Conservation (phyloP, 2,888 invertebrate genomes). For the Brachyptera putata region DNA sequence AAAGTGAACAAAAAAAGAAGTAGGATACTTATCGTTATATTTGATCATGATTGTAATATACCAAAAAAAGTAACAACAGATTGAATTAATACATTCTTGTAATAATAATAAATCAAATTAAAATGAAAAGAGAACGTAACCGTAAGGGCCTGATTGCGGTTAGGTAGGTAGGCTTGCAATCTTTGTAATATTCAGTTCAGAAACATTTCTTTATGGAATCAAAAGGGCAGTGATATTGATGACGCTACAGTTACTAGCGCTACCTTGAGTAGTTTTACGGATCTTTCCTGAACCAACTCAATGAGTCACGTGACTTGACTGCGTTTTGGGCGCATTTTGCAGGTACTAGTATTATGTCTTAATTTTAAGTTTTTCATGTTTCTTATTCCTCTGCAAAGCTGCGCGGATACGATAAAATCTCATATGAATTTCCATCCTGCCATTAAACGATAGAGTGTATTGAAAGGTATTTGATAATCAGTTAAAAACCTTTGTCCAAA, state of each 20-base stretch:
- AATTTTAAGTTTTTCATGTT: constrained; percentile 37
- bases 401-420: not conserved
- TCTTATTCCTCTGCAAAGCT: not conserved
- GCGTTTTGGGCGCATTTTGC: constrained; percentile 66
- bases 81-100: too few species aligned
- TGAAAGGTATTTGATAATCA: not conserved
- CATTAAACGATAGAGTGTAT: not conserved
- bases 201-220: too few species aligned
- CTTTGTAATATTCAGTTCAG: too few species aligned
- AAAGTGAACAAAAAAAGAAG: too few species aligned
- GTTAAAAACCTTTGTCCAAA: constrained; percentile 22
- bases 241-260: constrained; percentile 7
- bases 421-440: not conserved
- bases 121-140: too few species aligned
- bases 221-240: not conserved
- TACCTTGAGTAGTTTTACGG: not conserved
- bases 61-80: too few species aligned
- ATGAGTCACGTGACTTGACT: constrained; percentile 62
- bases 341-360: constrained; percentile 54
- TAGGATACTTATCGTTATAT: too few species aligned
- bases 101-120: too few species aligned
- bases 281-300: constrained; percentile 16
- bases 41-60: too few species aligned
- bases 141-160: too few species aligned
- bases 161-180: too few species aligned